Percentiles rank a stretch among this genome's conserved stretches.
These are phyloP conservation scores for Drosophila tanythrix DNA, from an alignment of 2,888 invertebrate genomes.

Conservation along the genomic window DNA sequence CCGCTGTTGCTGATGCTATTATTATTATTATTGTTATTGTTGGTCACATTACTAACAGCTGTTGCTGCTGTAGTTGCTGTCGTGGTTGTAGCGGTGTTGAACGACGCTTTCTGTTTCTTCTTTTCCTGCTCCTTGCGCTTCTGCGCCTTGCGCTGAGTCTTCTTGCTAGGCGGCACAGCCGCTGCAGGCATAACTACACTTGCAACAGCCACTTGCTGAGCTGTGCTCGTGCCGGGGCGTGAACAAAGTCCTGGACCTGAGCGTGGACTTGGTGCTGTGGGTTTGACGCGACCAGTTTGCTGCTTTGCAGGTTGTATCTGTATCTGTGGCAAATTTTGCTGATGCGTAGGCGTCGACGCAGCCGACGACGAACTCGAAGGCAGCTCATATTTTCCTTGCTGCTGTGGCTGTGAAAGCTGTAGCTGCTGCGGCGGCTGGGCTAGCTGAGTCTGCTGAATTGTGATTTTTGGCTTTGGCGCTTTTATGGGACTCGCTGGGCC, in stretches of 20 bases:
- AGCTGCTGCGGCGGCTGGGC: not conserved
- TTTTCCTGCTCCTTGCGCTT: slow-evolving; percentile 80
- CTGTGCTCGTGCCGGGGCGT: not conserved
- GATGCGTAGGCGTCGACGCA: slow-evolving; percentile 76
- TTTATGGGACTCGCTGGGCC: slow-evolving; percentile 20
- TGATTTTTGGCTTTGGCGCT: slow-evolving; percentile 10
- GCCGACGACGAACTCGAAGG: slow-evolving; percentile 66
- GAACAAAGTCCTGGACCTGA: not conserved
- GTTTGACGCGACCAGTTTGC: slow-evolving; percentile 8
- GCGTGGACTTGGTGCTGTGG: slow-evolving; percentile 4
- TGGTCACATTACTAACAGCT: slow-evolving; percentile 38
- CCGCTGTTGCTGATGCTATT: slow-evolving; percentile 30
- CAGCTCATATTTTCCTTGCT: slow-evolving; percentile 46
- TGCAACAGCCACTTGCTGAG: slow-evolving; percentile 12
- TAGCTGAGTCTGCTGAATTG: not conserved
- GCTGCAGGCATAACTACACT: slow-evolving; percentile 27
- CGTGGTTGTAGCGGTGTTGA: slow-evolving; percentile 33
- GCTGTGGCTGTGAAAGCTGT: slow-evolving; percentile 10
- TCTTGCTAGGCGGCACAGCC: slow-evolving; percentile 42
- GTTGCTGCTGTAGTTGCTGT: slow-evolving; percentile 25
- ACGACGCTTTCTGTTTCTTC: slow-evolving; percentile 64
- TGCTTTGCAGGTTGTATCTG: slow-evolving; percentile 14
- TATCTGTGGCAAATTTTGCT: slow-evolving; percentile 30
- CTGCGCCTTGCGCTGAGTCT: slow-evolving; percentile 64
- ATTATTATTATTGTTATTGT: slow-evolving; percentile 35